These are phyloP conservation scores for Plecturocebus donacophilus DNA, from an alignment of 2,113 vertebrate genomes.

Conservation along the genomic window DNA sequence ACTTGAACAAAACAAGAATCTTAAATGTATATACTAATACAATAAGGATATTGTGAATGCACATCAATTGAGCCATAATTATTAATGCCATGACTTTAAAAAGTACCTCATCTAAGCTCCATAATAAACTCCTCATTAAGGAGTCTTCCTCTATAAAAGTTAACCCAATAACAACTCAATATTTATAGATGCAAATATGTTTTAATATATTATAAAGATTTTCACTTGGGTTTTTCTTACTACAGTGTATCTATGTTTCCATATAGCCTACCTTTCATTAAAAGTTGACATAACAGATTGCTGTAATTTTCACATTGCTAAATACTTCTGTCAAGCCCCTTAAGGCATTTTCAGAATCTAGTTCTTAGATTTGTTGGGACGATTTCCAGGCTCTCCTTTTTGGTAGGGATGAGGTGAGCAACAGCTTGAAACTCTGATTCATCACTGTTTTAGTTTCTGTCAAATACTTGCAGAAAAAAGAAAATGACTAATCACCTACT, in stretches of 20 bases:
- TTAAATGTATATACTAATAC: not conserved
- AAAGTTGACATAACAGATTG: slow-evolving; percentile 71
- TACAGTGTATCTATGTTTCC: not conserved
- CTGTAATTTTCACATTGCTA: slow-evolving; percentile 69
- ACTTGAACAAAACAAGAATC: not conserved
- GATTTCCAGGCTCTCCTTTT: slow-evolving; percentile 61
- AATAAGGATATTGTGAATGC: not conserved
- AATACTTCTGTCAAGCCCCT: slow-evolving; percentile 73
- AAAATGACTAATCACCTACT: slow-evolving; percentile 80
- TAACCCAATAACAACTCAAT: not conserved
- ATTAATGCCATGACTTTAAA: not conserved
- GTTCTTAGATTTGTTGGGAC: slow-evolving; percentile 53
- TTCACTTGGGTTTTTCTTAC: not conserved
- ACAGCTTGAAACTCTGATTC: slow-evolving; percentile 76
- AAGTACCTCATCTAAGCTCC: not conserved
- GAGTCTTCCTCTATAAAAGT: not conserved
- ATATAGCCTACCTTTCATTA: slow-evolving; percentile 55
- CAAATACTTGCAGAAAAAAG: slow-evolving; percentile 62
- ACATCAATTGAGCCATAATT: not conserved
- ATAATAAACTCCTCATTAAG: not conserved
- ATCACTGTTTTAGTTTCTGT: slow-evolving; percentile 76
- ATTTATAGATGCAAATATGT: not conserved
- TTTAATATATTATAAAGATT: slow-evolving; percentile 37
- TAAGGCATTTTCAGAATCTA: slow-evolving; percentile 67
- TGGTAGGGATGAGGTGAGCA: slow-evolving; percentile 52